phyloP scores from a whole-genome alignment of 2,113 vertebrate species.

The Toxotes jaculatrix region DNA sequence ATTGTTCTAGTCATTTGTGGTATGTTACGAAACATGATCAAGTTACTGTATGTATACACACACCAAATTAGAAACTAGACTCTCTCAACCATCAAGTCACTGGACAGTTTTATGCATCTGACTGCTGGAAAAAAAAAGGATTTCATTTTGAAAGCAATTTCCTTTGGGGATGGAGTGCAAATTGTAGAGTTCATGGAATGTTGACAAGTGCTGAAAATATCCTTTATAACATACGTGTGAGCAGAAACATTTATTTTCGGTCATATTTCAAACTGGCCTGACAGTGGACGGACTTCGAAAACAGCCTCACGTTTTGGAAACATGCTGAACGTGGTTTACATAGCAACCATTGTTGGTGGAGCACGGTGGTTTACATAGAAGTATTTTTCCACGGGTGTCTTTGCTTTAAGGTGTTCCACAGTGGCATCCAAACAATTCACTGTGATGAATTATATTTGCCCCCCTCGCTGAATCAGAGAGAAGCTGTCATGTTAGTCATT shows the following conservation, averaged over 20 bases:
- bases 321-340: constrained; percentile 20
- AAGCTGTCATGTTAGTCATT: constrained; percentile 4
- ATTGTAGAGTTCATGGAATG: background rate
- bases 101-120: constrained; percentile 29
- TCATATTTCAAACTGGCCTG: background rate
- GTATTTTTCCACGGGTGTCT: constrained; percentile 28
- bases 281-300: background rate
- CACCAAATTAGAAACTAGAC: constrained; percentile 11
- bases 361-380: constrained; percentile 22
- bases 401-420: constrained; percentile 22
- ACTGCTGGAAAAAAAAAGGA: background rate
- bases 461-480: background rate
- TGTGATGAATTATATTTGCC: constrained; percentile 29
- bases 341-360: constrained; percentile 8
- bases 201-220: background rate
- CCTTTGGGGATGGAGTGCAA: background rate
- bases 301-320: constrained; percentile 13
- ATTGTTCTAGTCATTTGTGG: background rate
- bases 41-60: background rate
- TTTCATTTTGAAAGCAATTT: constrained; percentile 10
- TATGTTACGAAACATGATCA: background rate
- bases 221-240: background rate
- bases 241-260: background rate
- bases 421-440: constrained; percentile 48
- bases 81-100: constrained; percentile 37